phyloP scores from a whole-genome alignment of 2,888 invertebrate species.

The Pandemis corylana region DNA sequence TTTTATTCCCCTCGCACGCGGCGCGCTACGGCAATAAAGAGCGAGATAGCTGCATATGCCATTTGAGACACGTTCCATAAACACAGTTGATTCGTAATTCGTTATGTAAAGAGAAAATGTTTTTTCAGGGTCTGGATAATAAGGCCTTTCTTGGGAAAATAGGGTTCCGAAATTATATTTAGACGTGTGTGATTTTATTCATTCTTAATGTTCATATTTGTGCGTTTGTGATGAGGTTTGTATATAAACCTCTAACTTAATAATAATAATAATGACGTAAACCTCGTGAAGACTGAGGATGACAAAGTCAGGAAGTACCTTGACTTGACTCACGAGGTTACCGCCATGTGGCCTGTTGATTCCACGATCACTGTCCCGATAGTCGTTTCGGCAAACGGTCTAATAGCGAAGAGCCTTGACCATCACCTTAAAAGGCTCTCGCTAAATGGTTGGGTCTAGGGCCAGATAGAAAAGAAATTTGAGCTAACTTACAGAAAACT shows the following conservation, averaged over 20 bases:
- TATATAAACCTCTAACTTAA: neutral
- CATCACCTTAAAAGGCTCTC: too few species aligned
- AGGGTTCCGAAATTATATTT: neutral
- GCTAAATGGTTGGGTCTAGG: too few species aligned
- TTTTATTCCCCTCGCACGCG: slow-evolving; percentile 25
- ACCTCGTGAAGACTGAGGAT: too few species aligned
- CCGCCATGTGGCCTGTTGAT: too few species aligned
- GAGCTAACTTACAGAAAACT: too few species aligned
- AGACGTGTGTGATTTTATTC: neutral
- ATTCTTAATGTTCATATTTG: neutral
- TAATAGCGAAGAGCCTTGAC: too few species aligned
- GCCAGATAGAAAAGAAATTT: too few species aligned
- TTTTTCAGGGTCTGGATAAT: slow-evolving; percentile 10
- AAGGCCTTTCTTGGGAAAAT: slow-evolving; percentile 7
- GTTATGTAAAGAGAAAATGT: slow-evolving; percentile 15
- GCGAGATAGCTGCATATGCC: slow-evolving; percentile 9
- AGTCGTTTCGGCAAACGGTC: too few species aligned
- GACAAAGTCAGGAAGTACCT: too few species aligned
- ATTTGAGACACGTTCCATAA: slow-evolving; percentile 24
- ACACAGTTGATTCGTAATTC: slow-evolving; percentile 31
- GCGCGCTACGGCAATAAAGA: slow-evolving; percentile 12
- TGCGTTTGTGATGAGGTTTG: neutral
- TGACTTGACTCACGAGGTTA: too few species aligned
- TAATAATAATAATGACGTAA: too few species aligned
- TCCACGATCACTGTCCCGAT: too few species aligned